Base-by-base conservation (phyloP, 2,113 vertebrate genomes). In the Psittacus erithacus region DNA sequence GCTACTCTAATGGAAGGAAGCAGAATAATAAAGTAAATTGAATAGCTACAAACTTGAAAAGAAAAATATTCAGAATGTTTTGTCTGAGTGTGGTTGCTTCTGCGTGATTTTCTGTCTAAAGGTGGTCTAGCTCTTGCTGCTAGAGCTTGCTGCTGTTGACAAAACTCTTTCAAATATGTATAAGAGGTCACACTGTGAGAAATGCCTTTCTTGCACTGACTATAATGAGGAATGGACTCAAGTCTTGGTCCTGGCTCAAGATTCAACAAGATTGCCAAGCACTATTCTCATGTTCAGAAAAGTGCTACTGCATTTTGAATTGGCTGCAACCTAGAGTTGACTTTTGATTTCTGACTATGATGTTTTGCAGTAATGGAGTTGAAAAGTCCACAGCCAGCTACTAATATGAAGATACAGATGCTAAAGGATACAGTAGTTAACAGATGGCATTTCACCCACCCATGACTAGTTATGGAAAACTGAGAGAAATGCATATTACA, bases 81-180 rank as follows among this genome's bases (percentile, higher is more conserved):
- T 62, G 64, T 92, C 76, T 82, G 88, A 93, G 86, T 78, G 76
- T 20, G 64, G 87, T 95, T 96, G 90, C 88, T 96, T 96, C 94
- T 97, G 85, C 93, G 88, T 89, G 75, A 43, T 91, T 95, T 93
- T 85, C 41, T 95, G 76, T 88, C n/a, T 68, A 49, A 41, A 29
- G 25, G 9, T 75, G 11, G 46, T 43, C 41, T 63, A 84, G 27
- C 13, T 62, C 41, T 79, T 39, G 52, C 33, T 59, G n/a, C 33
- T 59, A 59, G 22, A 35, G 23, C 57, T 43, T 49, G 10, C 23
- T 71, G 31, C 20, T 57, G 33, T 71, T 83, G 46, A 52, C 13
- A 78, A 57, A 88, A 35, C 6, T 31, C 19, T 88, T 70, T 74
- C 22, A 38, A 31, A 43, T 38, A 18, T 29, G 17, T 33, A 25